These are phyloP conservation scores for Ptychochromis oligacanthus DNA, from an alignment of 2,113 vertebrate species.

Conservation along the genomic window DNA sequence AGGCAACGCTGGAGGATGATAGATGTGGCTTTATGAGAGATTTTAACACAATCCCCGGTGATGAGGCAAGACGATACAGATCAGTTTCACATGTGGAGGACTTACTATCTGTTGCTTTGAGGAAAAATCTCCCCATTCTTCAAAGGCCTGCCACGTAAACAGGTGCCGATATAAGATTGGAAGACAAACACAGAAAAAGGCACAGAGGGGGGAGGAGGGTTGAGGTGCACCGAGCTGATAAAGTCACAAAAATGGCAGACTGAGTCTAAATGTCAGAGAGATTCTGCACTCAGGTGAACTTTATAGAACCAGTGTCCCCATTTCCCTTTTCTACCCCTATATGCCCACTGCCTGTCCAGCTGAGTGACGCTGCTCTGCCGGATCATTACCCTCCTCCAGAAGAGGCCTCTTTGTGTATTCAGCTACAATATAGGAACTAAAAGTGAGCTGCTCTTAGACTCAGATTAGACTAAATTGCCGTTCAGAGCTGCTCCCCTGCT, in stretches of 20 bases:
- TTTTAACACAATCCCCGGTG: constrained; percentile 22
- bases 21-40: constrained; percentile 8
- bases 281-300: constrained; percentile 4
- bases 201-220: neutral
- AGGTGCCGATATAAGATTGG: constrained; percentile 5
- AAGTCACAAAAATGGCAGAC: neutral
- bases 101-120: constrained; percentile 13
- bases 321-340: neutral
- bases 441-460: neutral
- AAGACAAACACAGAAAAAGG: constrained; percentile 26
- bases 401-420: neutral
- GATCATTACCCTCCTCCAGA: neutral
- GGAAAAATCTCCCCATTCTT: neutral
- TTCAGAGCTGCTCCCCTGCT: neutral
- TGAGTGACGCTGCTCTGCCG: neutral
- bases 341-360: neutral
- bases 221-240: neutral
- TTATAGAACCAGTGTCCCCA: neutral
- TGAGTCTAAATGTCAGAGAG: constrained; percentile 31
- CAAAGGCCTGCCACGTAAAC: constrained; percentile 16
- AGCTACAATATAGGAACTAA: neutral
- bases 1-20: constrained; percentile 4
- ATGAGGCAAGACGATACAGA: constrained; percentile 13
- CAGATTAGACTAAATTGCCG: neutral
- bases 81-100: constrained; percentile 11